Evolutionary conservation across 2,888 invertebrate genomes (phyloP), one percentile per base, ranked within the genome.

Genomic region (Lepas anatifera): DNA sequence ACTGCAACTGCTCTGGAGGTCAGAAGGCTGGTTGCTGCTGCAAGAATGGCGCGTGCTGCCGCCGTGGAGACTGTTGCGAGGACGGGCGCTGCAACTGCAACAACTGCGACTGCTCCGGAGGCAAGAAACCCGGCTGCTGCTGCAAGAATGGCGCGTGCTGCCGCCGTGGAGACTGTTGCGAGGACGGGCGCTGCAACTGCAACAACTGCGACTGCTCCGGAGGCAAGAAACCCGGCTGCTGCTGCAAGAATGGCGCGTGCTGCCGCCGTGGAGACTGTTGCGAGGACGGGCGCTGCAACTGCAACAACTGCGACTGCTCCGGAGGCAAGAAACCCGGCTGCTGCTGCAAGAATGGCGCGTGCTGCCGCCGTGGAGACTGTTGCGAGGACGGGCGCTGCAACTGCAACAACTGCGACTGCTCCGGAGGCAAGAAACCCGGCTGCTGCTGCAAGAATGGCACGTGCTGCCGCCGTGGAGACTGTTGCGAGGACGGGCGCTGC

Each of bases 371-470:
- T 41, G 50, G 50, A 4, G 10, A 50, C 0, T 50, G 50, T n/a
- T 50, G 50, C 50, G 27, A 50, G 50, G 50, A n/a, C 27, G 50
- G 50, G 11, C 25, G 27, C 13, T 50, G 50, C 27, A 27, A 25
- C 11, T 50, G 50, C 27, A 27, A 25, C 27, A n/a, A 50, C 50
- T 27, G 27, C 27, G n/a, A 50, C 10, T 50, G 50, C 25, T 27
- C 46, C 22, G 22, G 22, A 46, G 22, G 25, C 35, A 58, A 35
- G 7, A 58, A 58, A 18, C 16, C 32, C 1, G 35, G 32, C 18
- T n/a, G 35, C 58, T 58, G 58, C 58, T 58, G 58, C 58, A 58
- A 58, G 52, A 29, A 58, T 22, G 58, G 58, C 32, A 58, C 25
- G 4, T 58, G 35, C 58, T 58, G 58, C 35, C 2, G 18, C 16